Evolutionary conservation across 2,888 invertebrate species (phyloP).

Genomic region (Lottia scabra): DNA sequence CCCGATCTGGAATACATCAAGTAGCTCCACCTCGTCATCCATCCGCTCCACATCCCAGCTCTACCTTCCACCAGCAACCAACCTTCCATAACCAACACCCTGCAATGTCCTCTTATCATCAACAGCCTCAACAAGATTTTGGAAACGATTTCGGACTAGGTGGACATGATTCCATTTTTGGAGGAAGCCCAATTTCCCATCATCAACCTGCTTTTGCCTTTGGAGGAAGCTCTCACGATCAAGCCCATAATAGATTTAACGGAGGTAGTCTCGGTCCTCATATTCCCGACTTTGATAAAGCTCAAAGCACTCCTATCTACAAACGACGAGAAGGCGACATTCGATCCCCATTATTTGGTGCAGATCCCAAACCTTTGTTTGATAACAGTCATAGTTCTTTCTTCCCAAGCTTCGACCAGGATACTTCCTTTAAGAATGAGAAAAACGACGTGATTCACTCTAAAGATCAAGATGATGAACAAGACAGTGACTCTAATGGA

Average conservation of each 20-base stretch:
- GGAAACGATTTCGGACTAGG: background rate
- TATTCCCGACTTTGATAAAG: constrained; percentile 4
- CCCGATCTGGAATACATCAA: background rate
- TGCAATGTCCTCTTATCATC: background rate
- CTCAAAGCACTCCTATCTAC: background rate
- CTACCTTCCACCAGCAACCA: background rate
- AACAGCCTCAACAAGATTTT: background rate
- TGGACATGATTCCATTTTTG: background rate
- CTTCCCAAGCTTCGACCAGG: background rate
- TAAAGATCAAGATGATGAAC: background rate
- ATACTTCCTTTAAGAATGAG: background rate
- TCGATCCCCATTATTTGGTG: background rate
- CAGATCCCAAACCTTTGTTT: background rate
- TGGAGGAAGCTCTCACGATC: background rate
- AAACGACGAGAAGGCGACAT: background rate
- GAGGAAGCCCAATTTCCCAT: background rate
- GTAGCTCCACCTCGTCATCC: background rate
- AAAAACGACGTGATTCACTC: background rate
- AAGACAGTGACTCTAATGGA: background rate
- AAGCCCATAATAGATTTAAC: background rate
- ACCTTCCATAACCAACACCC: background rate
- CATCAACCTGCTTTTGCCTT: background rate
- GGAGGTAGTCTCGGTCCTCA: background rate
- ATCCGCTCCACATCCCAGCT: background rate
- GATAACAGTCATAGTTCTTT: background rate